Evolutionary conservation across 2,888 invertebrate genomes (phyloP), one percentile per base, ranked within the genome.

Genomic region (Itoplectis maculator): DNA sequence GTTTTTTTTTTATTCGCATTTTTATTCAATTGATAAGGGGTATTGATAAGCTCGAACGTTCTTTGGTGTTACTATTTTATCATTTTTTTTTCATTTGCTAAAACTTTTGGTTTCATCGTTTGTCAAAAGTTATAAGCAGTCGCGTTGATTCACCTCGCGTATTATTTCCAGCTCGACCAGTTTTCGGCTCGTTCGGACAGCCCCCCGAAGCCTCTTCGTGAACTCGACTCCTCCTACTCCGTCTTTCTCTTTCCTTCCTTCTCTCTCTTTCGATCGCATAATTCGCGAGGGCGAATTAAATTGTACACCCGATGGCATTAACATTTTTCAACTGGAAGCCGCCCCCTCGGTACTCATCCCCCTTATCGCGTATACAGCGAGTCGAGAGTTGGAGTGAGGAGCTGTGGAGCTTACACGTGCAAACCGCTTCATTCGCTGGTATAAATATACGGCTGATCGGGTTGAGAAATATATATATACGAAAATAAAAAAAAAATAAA

Each of bases 271-370:
- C 8, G 15, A 23, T 5, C 49, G 56, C 63, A 82, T 82, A 82
- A 82, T 79, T 82, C 65, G 78, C 65, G 54, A 79, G 74, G 56
- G 45, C 69, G 82, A 82, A 82, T 82, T 82, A 82, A 78, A 82
- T 82, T 82, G 82, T 74, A 75, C 74, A 69, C n/a, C 74, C 56
- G 70, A 72, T 35, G 51, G 66, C 75, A 82, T 82, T 78, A 82
- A 79, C 82, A 78, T 81, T 73, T 81, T 82, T 82, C 70, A 81
- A 9, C 51, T 69, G 69, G 37, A 20, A 40, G 18, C 51, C 51
- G 54, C 69, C 69, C 81, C 54, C 72, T 54, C 42, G 51, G 68
- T 40, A 45, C 37, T 69, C 70, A 59, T 49, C n/a, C 37, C 40
- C 45, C 35, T 61, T 15, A 59, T 54, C 65, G 56, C 65, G 69